Conservation (phyloP, 30 jellyfish, hydroid and myxozoan species). For the Hydractinia echinata region DNA sequence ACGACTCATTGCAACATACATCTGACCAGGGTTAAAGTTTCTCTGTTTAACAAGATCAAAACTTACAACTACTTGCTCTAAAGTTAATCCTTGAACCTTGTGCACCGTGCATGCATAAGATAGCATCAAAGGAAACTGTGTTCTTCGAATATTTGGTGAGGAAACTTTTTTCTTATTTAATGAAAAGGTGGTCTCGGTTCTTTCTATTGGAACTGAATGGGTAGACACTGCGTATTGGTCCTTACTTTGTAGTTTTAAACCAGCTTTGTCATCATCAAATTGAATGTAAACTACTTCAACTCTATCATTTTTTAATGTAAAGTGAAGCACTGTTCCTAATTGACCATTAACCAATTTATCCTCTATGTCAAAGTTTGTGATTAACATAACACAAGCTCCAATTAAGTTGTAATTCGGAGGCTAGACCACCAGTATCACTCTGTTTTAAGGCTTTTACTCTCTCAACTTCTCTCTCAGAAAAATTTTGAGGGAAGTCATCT, state of each 20-base stretch:
- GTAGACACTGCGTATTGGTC: neutral
- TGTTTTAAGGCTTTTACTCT: neutral
- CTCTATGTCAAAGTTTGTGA: constrained; percentile 13
- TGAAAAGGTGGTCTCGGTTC: too few relatives aligned
- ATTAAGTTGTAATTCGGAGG: constrained; percentile 1
- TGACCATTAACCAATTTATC: constrained; percentile 43
- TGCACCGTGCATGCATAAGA: constrained; percentile 21
- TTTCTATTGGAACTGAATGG: neutral
- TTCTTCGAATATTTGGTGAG: neutral
- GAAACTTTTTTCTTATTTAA: neutral
- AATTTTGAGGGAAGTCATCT: constrained; percentile 13
- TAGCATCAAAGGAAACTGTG: constrained; percentile 23
- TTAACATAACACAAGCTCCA: constrained; percentile 29
- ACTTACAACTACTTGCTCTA: neutral
- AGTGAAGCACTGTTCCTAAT: constrained; percentile 12
- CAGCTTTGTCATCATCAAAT: constrained; percentile 13
- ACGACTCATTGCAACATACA: constrained; percentile 22
- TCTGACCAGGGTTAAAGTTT: constrained; percentile 19
- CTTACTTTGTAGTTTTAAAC: neutral
- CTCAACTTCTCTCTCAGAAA: neutral
- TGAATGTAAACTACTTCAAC: neutral
- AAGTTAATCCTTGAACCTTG: constrained; percentile 21
- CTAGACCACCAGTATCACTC: constrained; percentile 17
- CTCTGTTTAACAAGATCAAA: constrained; percentile 15
- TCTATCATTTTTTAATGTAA: neutral